phyloP scores from a whole-genome alignment of 2,797 vertebrate genomes.

The Leucoraja ocellata region DNA sequence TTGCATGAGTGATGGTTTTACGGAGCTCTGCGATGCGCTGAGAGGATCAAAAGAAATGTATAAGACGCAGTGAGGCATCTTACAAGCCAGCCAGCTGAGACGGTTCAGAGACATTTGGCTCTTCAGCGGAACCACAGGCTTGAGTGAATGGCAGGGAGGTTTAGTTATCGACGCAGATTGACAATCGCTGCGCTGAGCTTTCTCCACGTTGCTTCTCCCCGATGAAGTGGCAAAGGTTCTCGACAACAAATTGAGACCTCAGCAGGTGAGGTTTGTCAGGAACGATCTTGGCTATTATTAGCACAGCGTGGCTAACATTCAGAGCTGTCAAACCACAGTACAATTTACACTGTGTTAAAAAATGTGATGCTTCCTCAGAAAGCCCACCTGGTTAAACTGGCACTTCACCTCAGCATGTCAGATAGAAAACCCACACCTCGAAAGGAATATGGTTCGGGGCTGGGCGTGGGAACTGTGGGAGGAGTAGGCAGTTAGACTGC shows the following conservation, averaged over 20 bases:
- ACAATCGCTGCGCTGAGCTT: neutral
- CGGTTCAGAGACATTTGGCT: neutral
- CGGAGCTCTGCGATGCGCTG: too few species aligned
- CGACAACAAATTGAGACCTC: constrained; percentile 1
- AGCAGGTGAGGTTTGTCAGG: neutral
- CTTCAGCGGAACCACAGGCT: neutral
- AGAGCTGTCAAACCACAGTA: constrained; percentile 13
- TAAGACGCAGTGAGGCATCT: too few species aligned
- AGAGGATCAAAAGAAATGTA: too few species aligned
- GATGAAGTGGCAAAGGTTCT: neutral
- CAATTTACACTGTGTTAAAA: neutral
- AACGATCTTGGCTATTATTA: neutral
- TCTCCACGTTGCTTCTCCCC: neutral
- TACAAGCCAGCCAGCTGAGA: neutral
- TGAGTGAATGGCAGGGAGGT: neutral
- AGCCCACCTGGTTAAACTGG: neutral
- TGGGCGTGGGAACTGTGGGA: too few species aligned
- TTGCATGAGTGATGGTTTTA: too few species aligned
- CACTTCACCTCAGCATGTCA: neutral
- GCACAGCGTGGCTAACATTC: neutral
- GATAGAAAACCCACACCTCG: neutral
- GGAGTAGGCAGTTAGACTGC: too few species aligned
- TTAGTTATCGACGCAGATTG: neutral
- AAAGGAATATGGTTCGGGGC: neutral
- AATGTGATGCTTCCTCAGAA: constrained; percentile 2